Base-by-base conservation (phyloP, 2,797 vertebrate species). In the Miichthys miiuy region DNA sequence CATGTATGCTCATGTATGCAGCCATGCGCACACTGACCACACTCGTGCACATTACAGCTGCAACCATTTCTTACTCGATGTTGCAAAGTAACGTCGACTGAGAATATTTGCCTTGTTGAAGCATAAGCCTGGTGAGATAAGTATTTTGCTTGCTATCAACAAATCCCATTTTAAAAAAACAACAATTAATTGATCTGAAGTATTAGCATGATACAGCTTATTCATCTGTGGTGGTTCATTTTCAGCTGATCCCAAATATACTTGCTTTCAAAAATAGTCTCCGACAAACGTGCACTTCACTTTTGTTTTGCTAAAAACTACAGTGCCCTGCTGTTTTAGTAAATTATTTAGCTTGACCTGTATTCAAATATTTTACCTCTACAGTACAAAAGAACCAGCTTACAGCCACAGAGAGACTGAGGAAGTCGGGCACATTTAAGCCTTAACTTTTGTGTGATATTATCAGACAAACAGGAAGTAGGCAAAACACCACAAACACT, bases 1-100 rank as follows among this genome's bases (percentile, higher is more conserved):
- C 79, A 63, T 78, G 68, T 67, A 66, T 14, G 30, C 74, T 80
- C 46, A 46, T 68, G 30, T 58, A 61, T 75, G 82, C 79, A 78
- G 47, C 41, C 84, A 70, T 79, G 68, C 20, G 14, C 47, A 67
- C 46, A 55, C 57, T n/a, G 41, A 60, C 47, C 70, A 75, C 67
- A 63, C 46, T 18, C 50, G n/a, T 78, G 73, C 75, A 71, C 63
- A 79, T 54, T 52, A 38, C 68, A 89, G 77, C 79, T 84, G 78
- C 73, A 77, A 5, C 23, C 54, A 10, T 34, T 47, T 68, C 51
- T 69, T 55, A 54, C 41, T 71, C 60, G 20, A 56, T 6, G 14
- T 30, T 51, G 25, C 14, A 50, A 21, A 44, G 54, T 30, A 51
- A 21, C 21, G 23, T 13, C 20, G 34, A 30, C 9, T 23, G 38